These are phyloP conservation scores for Geodia barretti DNA, from an alignment of 37 sponge, comb jelly and placozoan species.

Conservation along the genomic window DNA sequence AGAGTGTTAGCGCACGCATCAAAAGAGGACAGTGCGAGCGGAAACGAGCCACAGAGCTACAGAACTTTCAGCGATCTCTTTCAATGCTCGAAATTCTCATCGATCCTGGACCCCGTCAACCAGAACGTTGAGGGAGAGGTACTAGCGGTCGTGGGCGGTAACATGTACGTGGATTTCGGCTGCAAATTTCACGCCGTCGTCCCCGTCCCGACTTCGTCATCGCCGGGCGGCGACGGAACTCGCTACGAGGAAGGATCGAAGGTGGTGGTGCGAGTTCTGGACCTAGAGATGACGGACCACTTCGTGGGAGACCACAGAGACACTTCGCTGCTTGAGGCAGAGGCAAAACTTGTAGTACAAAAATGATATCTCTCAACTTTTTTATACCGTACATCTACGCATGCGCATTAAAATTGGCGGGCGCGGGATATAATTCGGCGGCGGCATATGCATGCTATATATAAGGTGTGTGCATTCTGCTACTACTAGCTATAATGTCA, in stretches of 20 bases:
- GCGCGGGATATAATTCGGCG: no score
- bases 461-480: no score
- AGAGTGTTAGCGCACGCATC: no score
- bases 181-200: conserved; percentile 81
- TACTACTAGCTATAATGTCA: no score
- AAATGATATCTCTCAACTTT: not conserved
- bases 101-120: conserved; percentile 39
- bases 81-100: conserved; percentile 31
- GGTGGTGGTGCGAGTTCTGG: conserved; percentile 45
- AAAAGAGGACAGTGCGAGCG: not conserved
- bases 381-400: not conserved
- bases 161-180: conserved; percentile 81
- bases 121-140: conserved; percentile 49
- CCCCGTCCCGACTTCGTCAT: not conserved
- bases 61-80: conserved; percentile 30
- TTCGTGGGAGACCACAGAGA: conserved; percentile 55
- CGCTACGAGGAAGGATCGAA: conserved; percentile 19
- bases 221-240: no score
- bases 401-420: no score
- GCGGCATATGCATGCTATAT: no score
- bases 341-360: conserved; percentile 26
- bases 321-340: conserved; percentile 60
- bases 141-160: conserved; percentile 45
- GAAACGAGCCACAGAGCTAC: not conserved
- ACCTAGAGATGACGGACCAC: conserved; percentile 61